Conservation (phyloP, 92 coral and sea anemone species). For the Micromussa lordhowensis region DNA sequence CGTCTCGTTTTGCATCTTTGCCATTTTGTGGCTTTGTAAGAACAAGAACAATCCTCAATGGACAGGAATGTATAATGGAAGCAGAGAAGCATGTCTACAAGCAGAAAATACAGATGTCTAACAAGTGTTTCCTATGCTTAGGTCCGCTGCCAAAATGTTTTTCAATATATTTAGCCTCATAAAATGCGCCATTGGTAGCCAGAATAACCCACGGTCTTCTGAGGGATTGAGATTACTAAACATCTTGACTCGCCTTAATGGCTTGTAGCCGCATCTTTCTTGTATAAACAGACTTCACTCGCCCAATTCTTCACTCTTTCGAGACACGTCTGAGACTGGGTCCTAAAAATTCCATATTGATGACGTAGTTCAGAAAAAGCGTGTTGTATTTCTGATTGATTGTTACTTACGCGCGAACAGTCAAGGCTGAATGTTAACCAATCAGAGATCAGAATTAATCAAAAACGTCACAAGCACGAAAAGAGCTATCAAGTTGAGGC, state of each 20-base stretch:
- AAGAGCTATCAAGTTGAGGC: too few species aligned
- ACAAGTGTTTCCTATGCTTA: neutral
- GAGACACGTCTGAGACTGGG: neutral
- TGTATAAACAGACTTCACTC: neutral
- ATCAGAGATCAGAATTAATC: too few species aligned
- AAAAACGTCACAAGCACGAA: too few species aligned
- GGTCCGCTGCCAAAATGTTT: neutral
- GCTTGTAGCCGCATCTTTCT: neutral
- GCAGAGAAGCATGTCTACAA: constrained; percentile 19
- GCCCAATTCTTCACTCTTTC: too few species aligned
- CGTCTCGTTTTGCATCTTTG: constrained; percentile 32
- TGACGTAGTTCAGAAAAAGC: neutral
- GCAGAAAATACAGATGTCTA: constrained; percentile 30
- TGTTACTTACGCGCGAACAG: neutral
- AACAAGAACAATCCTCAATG: constrained; percentile 11
- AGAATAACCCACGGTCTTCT: too few species aligned
- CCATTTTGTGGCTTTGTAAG: constrained; percentile 43
- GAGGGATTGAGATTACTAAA: neutral
- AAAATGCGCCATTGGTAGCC: neutral
- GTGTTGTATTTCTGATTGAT: neutral
- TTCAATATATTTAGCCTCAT: neutral
- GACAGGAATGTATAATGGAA: constrained; percentile 22
- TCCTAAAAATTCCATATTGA: too few species aligned
- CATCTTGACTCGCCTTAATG: neutral
- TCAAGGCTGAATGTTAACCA: neutral